These are phyloP conservation scores for Conus betulinus DNA, from an alignment of 1,140 invertebrate genomes.

Conservation along the genomic window DNA sequence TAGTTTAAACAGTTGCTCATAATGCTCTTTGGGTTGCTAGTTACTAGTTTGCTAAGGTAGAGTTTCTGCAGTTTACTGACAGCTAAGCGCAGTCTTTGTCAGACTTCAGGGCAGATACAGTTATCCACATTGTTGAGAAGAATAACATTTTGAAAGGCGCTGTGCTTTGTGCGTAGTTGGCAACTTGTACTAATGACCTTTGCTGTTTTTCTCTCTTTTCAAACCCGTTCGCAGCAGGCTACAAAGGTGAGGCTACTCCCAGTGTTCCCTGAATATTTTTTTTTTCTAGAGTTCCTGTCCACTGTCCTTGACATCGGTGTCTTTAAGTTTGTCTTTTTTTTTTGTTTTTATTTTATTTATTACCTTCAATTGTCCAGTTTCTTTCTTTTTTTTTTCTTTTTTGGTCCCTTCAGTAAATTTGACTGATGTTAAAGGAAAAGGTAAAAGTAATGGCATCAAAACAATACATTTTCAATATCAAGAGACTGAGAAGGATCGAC, in stretches of 20 bases:
- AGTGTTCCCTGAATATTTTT: neutral
- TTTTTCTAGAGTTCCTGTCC: constrained; percentile 13
- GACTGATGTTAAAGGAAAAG: too few species aligned
- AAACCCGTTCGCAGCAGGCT: constrained; percentile 28
- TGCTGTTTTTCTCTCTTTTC: constrained; percentile 38
- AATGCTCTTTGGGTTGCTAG: neutral
- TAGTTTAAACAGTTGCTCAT: too few species aligned
- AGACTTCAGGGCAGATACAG: neutral
- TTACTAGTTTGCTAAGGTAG: too few species aligned
- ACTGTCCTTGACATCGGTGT: neutral
- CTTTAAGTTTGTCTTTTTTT: neutral
- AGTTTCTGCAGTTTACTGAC: neutral
- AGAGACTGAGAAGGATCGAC: too few species aligned
- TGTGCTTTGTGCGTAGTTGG: constrained; percentile 30
- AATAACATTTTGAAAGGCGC: neutral
- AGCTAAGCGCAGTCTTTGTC: neutral
- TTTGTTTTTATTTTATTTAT: neutral
- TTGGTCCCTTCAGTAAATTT: neutral
- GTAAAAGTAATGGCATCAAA: too few species aligned
- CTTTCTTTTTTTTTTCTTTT: neutral
- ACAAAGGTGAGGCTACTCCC: constrained; percentile 36
- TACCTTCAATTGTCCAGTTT: constrained; percentile 2
- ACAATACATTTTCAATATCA: too few species aligned
- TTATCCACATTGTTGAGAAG: neutral
- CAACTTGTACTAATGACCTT: constrained; percentile 27